These are phyloP conservation scores for Zaprionus gabonicus DNA, from an alignment of 1,140 invertebrate species.

Conservation along the genomic window DNA sequence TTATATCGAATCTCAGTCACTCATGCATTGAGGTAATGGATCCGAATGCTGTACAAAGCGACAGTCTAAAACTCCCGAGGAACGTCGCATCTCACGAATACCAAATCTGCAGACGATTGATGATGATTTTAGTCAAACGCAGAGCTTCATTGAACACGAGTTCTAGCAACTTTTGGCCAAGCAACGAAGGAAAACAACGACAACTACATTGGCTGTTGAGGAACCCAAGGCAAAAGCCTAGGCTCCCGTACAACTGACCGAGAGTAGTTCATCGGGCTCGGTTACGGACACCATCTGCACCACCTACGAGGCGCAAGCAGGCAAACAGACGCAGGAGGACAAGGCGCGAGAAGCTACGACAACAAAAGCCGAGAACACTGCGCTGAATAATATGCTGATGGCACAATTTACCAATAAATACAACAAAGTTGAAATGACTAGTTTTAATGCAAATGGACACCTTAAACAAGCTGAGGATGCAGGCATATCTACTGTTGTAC, in stretches of 20 bases:
- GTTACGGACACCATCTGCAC: slow-evolving; percentile 88
- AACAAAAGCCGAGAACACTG: slow-evolving; percentile 12
- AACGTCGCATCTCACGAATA: slow-evolving; percentile 63
- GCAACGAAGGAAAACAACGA: not conserved
- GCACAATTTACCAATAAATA: slow-evolving; percentile 40
- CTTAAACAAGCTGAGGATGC: slow-evolving; percentile 53
- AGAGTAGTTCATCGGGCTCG: slow-evolving; percentile 88
- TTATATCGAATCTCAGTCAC: slow-evolving; percentile 88
- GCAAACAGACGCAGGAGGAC: slow-evolving; percentile 37
- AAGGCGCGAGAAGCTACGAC: slow-evolving; percentile 8
- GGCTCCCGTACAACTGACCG: slow-evolving; percentile 84
- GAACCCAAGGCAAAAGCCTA: slow-evolving; percentile 25
- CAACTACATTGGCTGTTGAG: not conserved
- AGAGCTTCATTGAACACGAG: slow-evolving; percentile 69
- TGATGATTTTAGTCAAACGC: slow-evolving; percentile 53
- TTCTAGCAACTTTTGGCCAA: slow-evolving; percentile 30
- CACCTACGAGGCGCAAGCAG: slow-evolving; percentile 85
- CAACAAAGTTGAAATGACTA: slow-evolving; percentile 22
- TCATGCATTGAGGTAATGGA: slow-evolving; percentile 88
- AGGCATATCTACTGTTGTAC: slow-evolving; percentile 57
- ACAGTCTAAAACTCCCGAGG: slow-evolving; percentile 76
- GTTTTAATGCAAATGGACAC: slow-evolving; percentile 23
- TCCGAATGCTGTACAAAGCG: slow-evolving; percentile 82
- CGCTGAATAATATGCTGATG: slow-evolving; percentile 37
- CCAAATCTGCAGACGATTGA: slow-evolving; percentile 56